phyloP scores from a whole-genome alignment of 2,797 vertebrate species.

The Remorina albescens region DNA sequence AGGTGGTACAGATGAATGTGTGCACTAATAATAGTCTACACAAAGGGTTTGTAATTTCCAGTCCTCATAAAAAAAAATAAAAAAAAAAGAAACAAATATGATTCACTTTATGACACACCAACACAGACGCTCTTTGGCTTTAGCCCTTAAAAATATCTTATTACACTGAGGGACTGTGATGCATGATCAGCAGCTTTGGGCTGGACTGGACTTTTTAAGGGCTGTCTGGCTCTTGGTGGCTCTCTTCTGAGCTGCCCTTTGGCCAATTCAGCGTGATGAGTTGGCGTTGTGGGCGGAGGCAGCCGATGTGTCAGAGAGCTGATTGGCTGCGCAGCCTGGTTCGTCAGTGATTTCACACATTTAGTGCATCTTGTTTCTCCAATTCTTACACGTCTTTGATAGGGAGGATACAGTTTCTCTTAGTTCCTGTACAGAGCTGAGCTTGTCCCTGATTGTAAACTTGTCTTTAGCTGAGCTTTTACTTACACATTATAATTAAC shows the following conservation, averaged over 20 bases:
- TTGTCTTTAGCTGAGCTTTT: too few relatives aligned
- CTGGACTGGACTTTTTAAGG: neutral
- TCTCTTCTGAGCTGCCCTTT: neutral
- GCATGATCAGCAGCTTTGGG: neutral
- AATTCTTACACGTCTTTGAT: neutral
- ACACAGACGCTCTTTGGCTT: neutral
- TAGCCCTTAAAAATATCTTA: neutral
- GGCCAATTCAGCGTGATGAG: neutral
- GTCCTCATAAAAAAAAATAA: too few relatives aligned
- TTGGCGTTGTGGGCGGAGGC: neutral
- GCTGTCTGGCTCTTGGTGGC: neutral
- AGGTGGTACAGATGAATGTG: conserved; percentile 16
- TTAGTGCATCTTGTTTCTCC: neutral
- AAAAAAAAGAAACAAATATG: neutral
- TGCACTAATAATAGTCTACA: neutral
- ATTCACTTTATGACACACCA: neutral
- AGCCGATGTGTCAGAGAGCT: neutral
- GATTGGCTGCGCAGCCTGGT: neutral
- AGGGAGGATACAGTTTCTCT: too few relatives aligned
- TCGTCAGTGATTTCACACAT: neutral
- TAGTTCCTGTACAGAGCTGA: too few relatives aligned
- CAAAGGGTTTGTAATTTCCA: neutral
- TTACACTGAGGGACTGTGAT: too few relatives aligned
- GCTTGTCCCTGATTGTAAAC: too few relatives aligned
- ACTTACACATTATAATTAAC: neutral